These are phyloP conservation scores for Drosophila acutilabella DNA, from an alignment of 2,888 invertebrate genomes.

Conservation along the genomic window DNA sequence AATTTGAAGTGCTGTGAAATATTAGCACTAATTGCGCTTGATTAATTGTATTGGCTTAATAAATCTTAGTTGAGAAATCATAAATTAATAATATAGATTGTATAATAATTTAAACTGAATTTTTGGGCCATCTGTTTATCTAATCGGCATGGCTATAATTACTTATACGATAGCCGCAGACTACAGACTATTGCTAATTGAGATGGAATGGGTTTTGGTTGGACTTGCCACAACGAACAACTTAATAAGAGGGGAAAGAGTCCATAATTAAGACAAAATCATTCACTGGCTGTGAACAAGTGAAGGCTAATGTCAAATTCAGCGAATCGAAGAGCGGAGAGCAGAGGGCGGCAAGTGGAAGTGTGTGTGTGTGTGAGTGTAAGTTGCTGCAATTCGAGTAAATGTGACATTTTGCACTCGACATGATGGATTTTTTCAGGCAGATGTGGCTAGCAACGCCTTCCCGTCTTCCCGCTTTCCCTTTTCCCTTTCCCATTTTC, in stretches of 20 bases:
- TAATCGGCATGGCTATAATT: neutral
- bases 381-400: slow-evolving; percentile 10
- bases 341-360: neutral
- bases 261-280: slow-evolving; percentile 16
- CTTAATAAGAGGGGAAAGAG: neutral
- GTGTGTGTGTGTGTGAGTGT: neutral
- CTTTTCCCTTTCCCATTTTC: neutral
- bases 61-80: too few species aligned
- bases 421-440: slow-evolving; percentile 58
- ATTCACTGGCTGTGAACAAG: slow-evolving; percentile 19
- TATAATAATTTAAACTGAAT: neutral
- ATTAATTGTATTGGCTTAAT: too few species aligned
- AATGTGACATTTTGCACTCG: slow-evolving; percentile 19
- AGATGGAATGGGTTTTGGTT: neutral
- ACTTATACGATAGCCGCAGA: neutral
- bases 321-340: neutral
- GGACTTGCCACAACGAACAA: neutral
- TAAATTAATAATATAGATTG: neutral
- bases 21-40: too few species aligned
- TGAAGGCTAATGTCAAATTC: slow-evolving; percentile 25
- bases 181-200: neutral
- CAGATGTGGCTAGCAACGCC: slow-evolving; percentile 66
- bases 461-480: neutral
- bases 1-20: too few species aligned
- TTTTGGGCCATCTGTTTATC: neutral